Evolutionary conservation across 2,888 invertebrate species (phyloP).

Genomic region (Patella ulyssiponensis): DNA sequence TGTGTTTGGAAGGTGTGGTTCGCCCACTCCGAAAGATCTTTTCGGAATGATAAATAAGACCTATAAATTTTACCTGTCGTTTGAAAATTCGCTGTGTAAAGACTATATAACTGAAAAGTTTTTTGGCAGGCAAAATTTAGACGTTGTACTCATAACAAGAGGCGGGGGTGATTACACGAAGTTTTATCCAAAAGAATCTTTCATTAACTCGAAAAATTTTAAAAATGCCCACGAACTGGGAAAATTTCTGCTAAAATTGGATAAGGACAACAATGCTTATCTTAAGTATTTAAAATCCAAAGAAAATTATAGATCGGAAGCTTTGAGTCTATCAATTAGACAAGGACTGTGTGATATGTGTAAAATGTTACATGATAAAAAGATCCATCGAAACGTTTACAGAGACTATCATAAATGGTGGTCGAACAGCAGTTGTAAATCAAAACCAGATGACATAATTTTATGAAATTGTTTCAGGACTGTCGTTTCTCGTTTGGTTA

Average conservation of each 20-base stretch:
- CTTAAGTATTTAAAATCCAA: background rate
- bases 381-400: background rate
- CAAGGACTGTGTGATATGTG: too few species aligned
- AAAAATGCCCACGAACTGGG: conserved; percentile 18
- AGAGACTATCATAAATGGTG: background rate
- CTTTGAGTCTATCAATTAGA: conserved; percentile 9
- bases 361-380: too few species aligned
- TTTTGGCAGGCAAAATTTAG: conserved; percentile 15
- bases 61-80: conserved; percentile 37
- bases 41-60: background rate
- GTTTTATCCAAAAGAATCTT: conserved; percentile 21
- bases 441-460: background rate
- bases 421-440: background rate
- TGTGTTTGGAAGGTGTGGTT: too few species aligned
- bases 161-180: conserved; percentile 33
- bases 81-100: conserved; percentile 38
- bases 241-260: conserved; percentile 13
- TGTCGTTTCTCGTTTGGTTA: too few species aligned
- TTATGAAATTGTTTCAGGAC: too few species aligned
- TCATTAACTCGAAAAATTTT: conserved; percentile 23
- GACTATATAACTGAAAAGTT: conserved; percentile 41
- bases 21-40: too few species aligned
- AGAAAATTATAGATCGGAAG: background rate
- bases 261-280: background rate
- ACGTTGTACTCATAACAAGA: conserved; percentile 30